These are phyloP conservation scores for Stercorarius parasiticus DNA, from an alignment of 2,113 vertebrate genomes.

Conservation along the genomic window DNA sequence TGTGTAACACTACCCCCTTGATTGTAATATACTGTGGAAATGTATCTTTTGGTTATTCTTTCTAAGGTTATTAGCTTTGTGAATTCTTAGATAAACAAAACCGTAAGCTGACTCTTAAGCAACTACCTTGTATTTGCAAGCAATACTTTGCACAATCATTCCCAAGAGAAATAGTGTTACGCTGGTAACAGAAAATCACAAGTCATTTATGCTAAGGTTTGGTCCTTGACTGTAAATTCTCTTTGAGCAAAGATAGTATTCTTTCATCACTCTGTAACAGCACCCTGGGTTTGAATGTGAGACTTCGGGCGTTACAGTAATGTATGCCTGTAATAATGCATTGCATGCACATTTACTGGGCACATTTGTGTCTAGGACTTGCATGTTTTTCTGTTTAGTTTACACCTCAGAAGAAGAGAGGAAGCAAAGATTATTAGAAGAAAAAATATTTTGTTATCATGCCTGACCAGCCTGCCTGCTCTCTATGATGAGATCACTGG, in stretches of 20 bases:
- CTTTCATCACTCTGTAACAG: neutral
- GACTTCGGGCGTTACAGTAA: neutral
- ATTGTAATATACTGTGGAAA: neutral
- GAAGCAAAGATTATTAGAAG: neutral
- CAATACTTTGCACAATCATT: neutral
- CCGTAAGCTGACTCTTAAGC: neutral
- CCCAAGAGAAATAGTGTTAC: neutral
- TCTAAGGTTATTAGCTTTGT: neutral
- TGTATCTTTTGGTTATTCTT: neutral
- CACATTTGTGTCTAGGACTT: neutral
- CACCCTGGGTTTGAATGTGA: neutral
- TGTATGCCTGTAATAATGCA: neutral
- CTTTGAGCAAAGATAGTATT: neutral
- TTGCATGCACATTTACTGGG: neutral
- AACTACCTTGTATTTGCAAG: neutral
- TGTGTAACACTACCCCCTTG: neutral
- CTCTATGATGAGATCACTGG: neutral
- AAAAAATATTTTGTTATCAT: neutral
- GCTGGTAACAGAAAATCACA: neutral
- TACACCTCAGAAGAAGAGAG: neutral
- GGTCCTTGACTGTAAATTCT: neutral
- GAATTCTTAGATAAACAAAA: neutral
- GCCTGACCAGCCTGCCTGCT: neutral
- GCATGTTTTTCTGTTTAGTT: neutral
- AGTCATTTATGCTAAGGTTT: neutral